These are phyloP conservation scores for Pegoplata infirma DNA, from an alignment of 2,888 invertebrate genomes.

Conservation along the genomic window DNA sequence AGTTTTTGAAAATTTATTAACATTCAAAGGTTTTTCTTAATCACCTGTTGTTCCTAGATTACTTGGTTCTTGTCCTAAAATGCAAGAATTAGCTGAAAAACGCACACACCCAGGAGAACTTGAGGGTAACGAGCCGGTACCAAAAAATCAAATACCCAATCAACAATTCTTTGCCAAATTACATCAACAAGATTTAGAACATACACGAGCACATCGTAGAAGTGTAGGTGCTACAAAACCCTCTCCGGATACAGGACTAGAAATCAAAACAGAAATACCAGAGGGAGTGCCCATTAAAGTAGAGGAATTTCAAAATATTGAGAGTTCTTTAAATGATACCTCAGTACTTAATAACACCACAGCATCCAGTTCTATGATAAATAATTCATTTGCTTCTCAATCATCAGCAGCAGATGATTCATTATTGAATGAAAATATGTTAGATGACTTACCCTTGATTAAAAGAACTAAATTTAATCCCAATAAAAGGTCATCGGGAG, in stretches of 20 bases:
- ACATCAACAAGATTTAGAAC: constrained; percentile 76
- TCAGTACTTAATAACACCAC: constrained; percentile 54
- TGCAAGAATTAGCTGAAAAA: constrained; percentile 90
- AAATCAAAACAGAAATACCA: constrained; percentile 43
- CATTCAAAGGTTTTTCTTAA: no score
- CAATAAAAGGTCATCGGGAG: constrained; percentile 76
- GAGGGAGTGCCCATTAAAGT: constrained; percentile 32
- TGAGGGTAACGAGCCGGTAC: constrained; percentile 79
- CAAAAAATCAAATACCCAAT: constrained; percentile 77
- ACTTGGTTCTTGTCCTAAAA: constrained; percentile 90
- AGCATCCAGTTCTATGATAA: constrained; percentile 39
- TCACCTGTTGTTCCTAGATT: constrained; percentile 65
- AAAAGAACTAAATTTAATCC: constrained; percentile 75
- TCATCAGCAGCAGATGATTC: constrained; percentile 53
- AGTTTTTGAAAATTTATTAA: constrained; percentile 43
- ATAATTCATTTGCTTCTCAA: constrained; percentile 57
- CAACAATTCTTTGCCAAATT: constrained; percentile 78
- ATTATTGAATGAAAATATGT: constrained; percentile 1
- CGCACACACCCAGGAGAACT: constrained; percentile 80
- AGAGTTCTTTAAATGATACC: constrained; percentile 44
- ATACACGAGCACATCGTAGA: constrained; percentile 71
- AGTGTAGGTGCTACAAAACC: constrained; percentile 42
- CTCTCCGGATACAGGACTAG: not conserved
- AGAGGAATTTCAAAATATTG: constrained; percentile 28
- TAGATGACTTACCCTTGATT: not conserved